Evolutionary conservation across 2,888 invertebrate species (phyloP).

Genomic region (Oscheius myriophilus): DNA sequence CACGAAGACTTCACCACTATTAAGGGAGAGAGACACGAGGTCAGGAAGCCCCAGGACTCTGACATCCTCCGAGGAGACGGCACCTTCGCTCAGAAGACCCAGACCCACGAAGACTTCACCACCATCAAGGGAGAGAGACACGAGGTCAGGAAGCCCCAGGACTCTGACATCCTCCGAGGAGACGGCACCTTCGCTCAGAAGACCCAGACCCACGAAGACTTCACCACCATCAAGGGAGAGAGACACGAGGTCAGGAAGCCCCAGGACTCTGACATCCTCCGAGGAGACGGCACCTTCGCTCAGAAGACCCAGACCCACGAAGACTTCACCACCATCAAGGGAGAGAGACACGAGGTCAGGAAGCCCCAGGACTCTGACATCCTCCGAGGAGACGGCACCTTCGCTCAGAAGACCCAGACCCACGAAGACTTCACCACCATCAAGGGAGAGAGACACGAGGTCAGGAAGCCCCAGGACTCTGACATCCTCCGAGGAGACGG

Average conservation of each 20-base stretch:
- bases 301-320: slow-evolving; percentile 10
- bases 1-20: slow-evolving; percentile 9
- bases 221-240: slow-evolving; percentile 1
- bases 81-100: not conserved
- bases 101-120: slow-evolving; percentile 18
- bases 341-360: slow-evolving; percentile 1
- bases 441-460: slow-evolving; percentile 1
- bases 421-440: slow-evolving; percentile 10
- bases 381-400: slow-evolving; percentile 6
- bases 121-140: not conserved
- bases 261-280: slow-evolving; percentile 7
- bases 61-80: slow-evolving; percentile 6
- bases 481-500: slow-evolving; percentile 14
- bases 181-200: slow-evolving; percentile 2
- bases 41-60: slow-evolving; percentile 10
- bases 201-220: slow-evolving; percentile 15
- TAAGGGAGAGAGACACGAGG: slow-evolving; percentile 1
- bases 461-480: slow-evolving; percentile 9
- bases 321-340: slow-evolving; percentile 1
- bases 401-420: slow-evolving; percentile 2
- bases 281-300: slow-evolving; percentile 3
- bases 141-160: slow-evolving; percentile 14
- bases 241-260: slow-evolving; percentile 4
- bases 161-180: slow-evolving; percentile 6
- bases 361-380: slow-evolving; percentile 12